A percentile compares a stretch with the other conserved stretches of the same genome.
Conservation (phyloP, 92 coral and sea anemone genomes). For the Zoanthus sansibaricus region DNA sequence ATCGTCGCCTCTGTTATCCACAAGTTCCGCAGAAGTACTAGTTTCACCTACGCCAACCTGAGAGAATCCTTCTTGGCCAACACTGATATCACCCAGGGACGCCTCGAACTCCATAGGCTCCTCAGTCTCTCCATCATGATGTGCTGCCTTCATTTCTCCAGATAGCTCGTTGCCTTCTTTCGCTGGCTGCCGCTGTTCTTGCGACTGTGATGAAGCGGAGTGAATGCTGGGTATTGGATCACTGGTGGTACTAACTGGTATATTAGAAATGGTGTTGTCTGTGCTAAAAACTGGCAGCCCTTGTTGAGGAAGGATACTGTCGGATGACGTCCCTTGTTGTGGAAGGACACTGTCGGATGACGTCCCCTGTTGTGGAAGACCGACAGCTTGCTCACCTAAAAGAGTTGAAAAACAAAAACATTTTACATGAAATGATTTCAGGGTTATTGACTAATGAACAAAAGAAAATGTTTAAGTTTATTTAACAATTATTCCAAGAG, state of each 20-base stretch:
- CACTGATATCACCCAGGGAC: constrained; percentile 46
- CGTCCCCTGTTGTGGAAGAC: constrained; percentile 13
- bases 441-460: no score
- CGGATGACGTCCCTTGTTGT: constrained; percentile 29
- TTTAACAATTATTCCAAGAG: no score
- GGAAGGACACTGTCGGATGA: constrained; percentile 29
- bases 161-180: constrained; percentile 45
- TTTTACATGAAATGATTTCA: no score
- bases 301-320: constrained; percentile 26
- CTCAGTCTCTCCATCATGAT: constrained; percentile 37
- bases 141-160: constrained; percentile 1
- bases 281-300: constrained; percentile 22
- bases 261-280: constrained; percentile 1
- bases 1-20: constrained; percentile 21
- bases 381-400: constrained; percentile 37
- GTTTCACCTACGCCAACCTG: constrained; percentile 28
- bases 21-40: constrained; percentile 16
- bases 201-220: not conserved
- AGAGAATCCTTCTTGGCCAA: constrained; percentile 25
- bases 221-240: constrained; percentile 12
- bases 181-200: not conserved
- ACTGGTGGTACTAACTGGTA: not conserved
- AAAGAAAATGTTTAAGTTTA: no score
- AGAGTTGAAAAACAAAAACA: not conserved
- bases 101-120: constrained; percentile 73